Evolutionary conservation across 1,140 invertebrate species (phyloP).

Genomic region (Melanaphis sacchari): DNA sequence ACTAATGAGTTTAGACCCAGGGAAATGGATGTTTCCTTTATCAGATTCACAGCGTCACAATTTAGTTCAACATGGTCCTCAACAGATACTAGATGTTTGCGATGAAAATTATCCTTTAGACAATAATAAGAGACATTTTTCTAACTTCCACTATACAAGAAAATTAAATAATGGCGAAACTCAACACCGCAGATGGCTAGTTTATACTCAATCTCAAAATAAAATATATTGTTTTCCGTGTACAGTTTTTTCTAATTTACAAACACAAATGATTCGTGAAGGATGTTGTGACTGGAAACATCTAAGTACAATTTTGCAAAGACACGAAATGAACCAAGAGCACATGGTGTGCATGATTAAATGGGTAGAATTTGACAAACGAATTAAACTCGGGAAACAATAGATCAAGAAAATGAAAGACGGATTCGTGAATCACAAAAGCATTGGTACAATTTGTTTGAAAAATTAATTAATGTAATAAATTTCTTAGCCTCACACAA

Average conservation of each 20-base stretch:
- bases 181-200: not conserved
- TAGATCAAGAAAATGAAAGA: constrained; percentile 6
- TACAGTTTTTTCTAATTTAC: constrained; percentile 25
- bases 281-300: constrained; percentile 2
- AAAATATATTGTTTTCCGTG: constrained; percentile 6
- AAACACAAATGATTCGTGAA: constrained; percentile 25
- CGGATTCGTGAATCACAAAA: constrained; percentile 7
- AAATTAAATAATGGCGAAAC: too few relatives aligned
- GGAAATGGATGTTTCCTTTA: too few relatives aligned
- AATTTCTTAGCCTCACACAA: not conserved
- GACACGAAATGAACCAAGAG: constrained; percentile 19
- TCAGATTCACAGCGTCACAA: too few relatives aligned
- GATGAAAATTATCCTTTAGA: too few relatives aligned
- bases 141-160: too few relatives aligned
- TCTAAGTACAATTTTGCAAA: constrained; percentile 29
- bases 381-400: not conserved
- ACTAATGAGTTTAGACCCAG: too few relatives aligned
- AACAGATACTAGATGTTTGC: too few relatives aligned
- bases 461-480: not conserved
- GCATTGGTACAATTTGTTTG: not conserved
- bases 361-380: constrained; percentile 17
- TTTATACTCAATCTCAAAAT: constrained; percentile 31
- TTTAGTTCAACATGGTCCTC: too few relatives aligned
- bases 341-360: constrained; percentile 2
- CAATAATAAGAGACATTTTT: too few relatives aligned